Evolutionary conservation across 2,113 vertebrate genomes (phyloP).

Genomic region (Cairina moschata): DNA sequence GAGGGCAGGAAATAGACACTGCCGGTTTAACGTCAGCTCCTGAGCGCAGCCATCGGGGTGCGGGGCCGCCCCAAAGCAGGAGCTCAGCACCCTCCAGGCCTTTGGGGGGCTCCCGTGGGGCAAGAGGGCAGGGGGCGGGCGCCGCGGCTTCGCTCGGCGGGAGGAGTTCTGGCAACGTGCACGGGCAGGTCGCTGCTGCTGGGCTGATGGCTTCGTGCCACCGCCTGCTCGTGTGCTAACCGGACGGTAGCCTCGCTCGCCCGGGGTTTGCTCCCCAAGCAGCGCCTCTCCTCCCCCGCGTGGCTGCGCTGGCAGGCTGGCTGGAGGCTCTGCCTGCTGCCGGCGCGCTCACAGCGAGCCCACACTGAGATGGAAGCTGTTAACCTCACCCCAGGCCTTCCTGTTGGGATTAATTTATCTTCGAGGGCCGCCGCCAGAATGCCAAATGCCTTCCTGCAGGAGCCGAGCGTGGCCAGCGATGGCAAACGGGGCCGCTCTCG

Average conservation of each 20-base stretch:
- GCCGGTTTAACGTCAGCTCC: background rate
- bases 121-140: background rate
- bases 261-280: background rate
- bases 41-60: background rate
- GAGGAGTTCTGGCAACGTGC: background rate
- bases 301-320: background rate
- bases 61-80: background rate
- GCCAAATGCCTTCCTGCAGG: slow-evolving; percentile 14
- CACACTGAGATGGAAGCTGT: slow-evolving; percentile 42
- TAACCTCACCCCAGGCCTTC: slow-evolving; percentile 44
- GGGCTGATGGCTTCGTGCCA: background rate
- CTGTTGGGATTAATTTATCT: slow-evolving; percentile 50
- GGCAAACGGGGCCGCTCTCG: background rate
- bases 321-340: background rate
- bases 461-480: background rate
- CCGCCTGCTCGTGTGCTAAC: fast-evolving
- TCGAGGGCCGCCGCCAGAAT: slow-evolving; percentile 21
- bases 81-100: background rate
- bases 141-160: background rate
- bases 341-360: fast-evolving
- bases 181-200: background rate
- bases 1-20: slow-evolving; percentile 28
- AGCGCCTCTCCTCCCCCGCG: background rate
- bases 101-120: fast-evolving
- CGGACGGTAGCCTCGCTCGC: background rate